Conservation (phyloP, 2,888 invertebrate genomes). For the Zygothrica quintamaculata region DNA sequence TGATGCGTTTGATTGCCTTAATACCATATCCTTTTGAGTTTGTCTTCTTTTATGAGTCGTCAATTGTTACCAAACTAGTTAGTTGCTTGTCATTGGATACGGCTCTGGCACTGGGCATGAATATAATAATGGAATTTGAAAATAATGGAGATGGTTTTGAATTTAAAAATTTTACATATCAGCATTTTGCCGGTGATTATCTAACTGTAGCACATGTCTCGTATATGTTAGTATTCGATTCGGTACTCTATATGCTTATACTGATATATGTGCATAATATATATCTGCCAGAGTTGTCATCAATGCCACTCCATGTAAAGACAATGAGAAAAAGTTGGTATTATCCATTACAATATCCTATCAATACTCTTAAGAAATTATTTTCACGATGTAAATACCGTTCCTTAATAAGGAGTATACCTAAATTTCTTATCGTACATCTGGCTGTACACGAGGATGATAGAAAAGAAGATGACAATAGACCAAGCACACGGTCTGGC, state of each 20-base stretch:
- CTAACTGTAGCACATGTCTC: constrained; percentile 8
- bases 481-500: too few species aligned
- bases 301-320: neutral
- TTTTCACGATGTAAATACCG: too few species aligned
- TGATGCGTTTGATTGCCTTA: constrained; percentile 15
- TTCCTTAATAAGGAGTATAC: too few species aligned
- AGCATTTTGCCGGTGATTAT: constrained; percentile 18
- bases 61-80: constrained; percentile 7
- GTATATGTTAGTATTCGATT: constrained; percentile 18
- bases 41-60: constrained; percentile 2
- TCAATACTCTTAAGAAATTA: too few species aligned
- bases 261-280: constrained; percentile 13
- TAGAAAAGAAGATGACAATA: too few species aligned
- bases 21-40: constrained; percentile 17
- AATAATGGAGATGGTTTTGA: constrained; percentile 18
- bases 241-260: constrained; percentile 17
- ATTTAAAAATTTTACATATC: neutral
- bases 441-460: too few species aligned
- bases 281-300: constrained; percentile 12
- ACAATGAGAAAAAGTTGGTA: constrained; percentile 19
- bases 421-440: too few species aligned
- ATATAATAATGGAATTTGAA: constrained; percentile 30
- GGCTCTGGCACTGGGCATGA: constrained; percentile 16
- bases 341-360: constrained; percentile 6
- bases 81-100: constrained; percentile 26